Evolutionary conservation across 2,888 invertebrate genomes (phyloP).

Genomic region (Nephrotoma guestfalica): DNA sequence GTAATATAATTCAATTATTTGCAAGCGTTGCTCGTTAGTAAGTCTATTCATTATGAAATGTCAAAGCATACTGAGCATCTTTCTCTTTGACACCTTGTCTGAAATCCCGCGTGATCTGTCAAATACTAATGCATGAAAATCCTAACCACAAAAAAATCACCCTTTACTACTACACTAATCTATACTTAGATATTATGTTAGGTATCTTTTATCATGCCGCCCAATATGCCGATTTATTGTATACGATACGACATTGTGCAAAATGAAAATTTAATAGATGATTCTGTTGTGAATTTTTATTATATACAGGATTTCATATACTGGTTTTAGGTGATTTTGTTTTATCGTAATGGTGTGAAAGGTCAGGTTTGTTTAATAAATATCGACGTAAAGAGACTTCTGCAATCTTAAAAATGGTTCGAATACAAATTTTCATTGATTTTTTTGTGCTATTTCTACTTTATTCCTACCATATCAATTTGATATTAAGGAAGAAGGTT

Average conservation of each 20-base stretch:
- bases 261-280: background rate
- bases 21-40: too few species aligned
- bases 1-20: too few species aligned
- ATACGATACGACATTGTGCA: background rate
- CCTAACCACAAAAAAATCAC: too few species aligned
- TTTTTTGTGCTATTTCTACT: background rate
- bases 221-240: background rate
- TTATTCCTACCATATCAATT: background rate
- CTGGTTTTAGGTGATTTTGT: background rate
- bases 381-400: background rate
- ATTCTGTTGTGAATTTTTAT: background rate
- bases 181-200: background rate
- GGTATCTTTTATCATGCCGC: background rate
- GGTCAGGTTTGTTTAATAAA: background rate
- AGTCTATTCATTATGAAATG: too few species aligned
- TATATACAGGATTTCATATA: background rate
- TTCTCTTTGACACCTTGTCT: too few species aligned
- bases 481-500: background rate
- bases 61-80: too few species aligned
- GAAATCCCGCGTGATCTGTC: too few species aligned
- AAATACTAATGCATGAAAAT: too few species aligned
- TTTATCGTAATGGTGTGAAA: background rate
- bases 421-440: background rate
- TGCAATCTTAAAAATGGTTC: background rate
- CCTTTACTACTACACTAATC: too few species aligned